A percentile compares a stretch with the other conserved stretches of the same genome.
phyloP scores from a whole-genome alignment of 2,113 vertebrate genomes.

The Camarhynchus parvulus region DNA sequence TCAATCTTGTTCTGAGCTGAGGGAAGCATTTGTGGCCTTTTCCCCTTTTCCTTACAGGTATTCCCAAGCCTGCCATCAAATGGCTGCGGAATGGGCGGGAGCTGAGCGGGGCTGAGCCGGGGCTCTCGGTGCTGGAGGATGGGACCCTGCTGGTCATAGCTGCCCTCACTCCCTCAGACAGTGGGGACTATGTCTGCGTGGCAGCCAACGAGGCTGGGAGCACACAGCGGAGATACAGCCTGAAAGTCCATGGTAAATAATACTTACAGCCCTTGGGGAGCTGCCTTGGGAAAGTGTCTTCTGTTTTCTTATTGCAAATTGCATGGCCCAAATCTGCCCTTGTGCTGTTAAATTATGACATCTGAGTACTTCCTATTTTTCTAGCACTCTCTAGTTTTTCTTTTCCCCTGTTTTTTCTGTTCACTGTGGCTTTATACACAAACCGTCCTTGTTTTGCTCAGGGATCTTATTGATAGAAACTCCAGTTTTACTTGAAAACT shows the following conservation, averaged over 20 bases:
- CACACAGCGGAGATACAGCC: conserved; percentile 90
- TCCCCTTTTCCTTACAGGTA: conserved; percentile 72
- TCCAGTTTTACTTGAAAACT: not conserved
- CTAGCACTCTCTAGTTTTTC: not conserved
- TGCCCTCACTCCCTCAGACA: conserved; percentile 84
- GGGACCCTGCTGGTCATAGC: conserved; percentile 85
- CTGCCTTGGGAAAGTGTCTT: not conserved
- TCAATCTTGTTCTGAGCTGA: not conserved
- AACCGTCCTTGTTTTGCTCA: not conserved
- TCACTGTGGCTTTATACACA: not conserved
- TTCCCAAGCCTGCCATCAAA: conserved; percentile 89
- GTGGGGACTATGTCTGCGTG: conserved; percentile 89
- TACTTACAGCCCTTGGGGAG: too few relatives aligned
- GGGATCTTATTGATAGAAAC: not conserved
- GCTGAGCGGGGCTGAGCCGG: conserved; percentile 86
- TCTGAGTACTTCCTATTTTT: not conserved
- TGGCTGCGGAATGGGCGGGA: conserved; percentile 90
- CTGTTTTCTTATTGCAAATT: not conserved
- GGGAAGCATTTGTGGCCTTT: accelerated
- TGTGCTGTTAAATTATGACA: not conserved
- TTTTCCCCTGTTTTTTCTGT: not conserved
- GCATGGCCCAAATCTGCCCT: not conserved
- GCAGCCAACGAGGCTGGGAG: conserved; percentile 92
- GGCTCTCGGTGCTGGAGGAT: conserved; percentile 86
- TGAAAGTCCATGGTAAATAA: conserved; percentile 90